These are phyloP conservation scores for Caenorhabditis elegans DNA, from an alignment of 1,140 invertebrate species.

Conservation along the genomic window WBcel235 BX284603.4:9345001-9345500, in stretches of 20 bases:
- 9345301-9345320: not conserved
- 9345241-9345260: not conserved
- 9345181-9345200: not conserved
- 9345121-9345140: not conserved
- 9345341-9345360: too few species aligned
- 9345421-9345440: too few species aligned
- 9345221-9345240: not conserved
- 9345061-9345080: slow-evolving; percentile 28
- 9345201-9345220: not conserved
- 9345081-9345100: not conserved
- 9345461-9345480: too few species aligned
- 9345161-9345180: not conserved
- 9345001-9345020: not conserved
- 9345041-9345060: not conserved
- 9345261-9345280: too few species aligned
- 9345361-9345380: too few species aligned
- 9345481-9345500: too few species aligned
- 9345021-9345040: not conserved
- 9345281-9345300: not conserved
- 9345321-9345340: too few species aligned
- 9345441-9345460: too few species aligned
- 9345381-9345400: too few species aligned
- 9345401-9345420: too few species aligned
- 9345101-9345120: slow-evolving; percentile 21
- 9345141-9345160: slow-evolving; percentile 26